Conservation (phyloP, 2,888 invertebrate genomes). For the Operophtera brumata region DNA sequence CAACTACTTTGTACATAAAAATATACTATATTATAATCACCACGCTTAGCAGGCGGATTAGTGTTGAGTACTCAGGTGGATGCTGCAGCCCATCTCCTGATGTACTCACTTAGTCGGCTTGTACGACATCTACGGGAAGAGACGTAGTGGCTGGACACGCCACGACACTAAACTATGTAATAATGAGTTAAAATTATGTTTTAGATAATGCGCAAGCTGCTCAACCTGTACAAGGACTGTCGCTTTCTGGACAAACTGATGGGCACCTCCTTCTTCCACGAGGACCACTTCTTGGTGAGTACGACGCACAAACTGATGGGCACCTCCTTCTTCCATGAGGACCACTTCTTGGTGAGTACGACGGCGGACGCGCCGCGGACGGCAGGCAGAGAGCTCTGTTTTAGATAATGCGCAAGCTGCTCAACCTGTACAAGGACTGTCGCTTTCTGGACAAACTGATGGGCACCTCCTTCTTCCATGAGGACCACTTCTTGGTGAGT, state of each 20-base stretch:
- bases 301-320: background rate
- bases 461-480: conserved; percentile 92
- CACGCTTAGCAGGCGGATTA: no score
- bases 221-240: conserved; percentile 92
- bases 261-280: conserved; percentile 92
- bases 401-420: conserved; percentile 87
- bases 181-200: conserved; percentile 38
- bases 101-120: no score
- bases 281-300: conserved; percentile 87
- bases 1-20: no score
- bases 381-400: no score
- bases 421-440: conserved; percentile 92
- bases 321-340: no score
- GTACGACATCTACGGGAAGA: no score
- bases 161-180: background rate
- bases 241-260: conserved; percentile 92
- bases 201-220: conserved; percentile 87
- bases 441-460: conserved; percentile 92
- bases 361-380: no score
- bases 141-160: no score
- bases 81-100: no score
- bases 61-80: no score
- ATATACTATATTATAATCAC: no score
- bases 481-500: conserved; percentile 87
- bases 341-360: no score